Percentiles rank a stretch among this genome's conserved stretches.
Evolutionary conservation across 2,888 invertebrate species (phyloP).

Genomic region (Laothoe populi): DNA sequence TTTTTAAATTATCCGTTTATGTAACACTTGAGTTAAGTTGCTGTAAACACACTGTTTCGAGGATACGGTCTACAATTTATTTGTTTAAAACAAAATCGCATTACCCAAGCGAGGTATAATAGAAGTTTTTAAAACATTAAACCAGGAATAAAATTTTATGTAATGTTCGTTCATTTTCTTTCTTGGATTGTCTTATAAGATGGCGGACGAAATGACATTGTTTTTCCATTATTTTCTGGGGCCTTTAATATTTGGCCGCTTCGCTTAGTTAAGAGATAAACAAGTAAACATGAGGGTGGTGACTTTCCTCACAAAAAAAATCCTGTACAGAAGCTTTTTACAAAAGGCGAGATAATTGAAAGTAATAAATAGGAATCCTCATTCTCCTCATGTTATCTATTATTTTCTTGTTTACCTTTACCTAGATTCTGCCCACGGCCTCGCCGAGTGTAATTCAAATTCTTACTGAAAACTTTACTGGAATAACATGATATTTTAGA

Average conservation of each 20-base stretch:
- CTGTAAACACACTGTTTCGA: background rate
- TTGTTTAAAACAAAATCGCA: conserved; percentile 5
- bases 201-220: conserved; percentile 2
- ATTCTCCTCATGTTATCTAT: too few relatives aligned
- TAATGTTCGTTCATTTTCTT: conserved; percentile 7
- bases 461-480: too few relatives aligned
- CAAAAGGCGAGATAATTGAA: background rate
- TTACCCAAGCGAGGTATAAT: conserved; percentile 22
- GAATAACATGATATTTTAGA: too few relatives aligned
- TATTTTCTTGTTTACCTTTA: background rate
- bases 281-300: conserved; percentile 1
- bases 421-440: too few relatives aligned
- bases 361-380: background rate
- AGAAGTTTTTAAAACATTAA: conserved; percentile 18
- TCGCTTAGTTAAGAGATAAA: conserved; percentile 14
- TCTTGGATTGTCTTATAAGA: background rate
- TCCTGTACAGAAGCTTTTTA: background rate
- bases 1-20: background rate
- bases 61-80: background rate
- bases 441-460: too few relatives aligned
- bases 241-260: conserved; percentile 4
- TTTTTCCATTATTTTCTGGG: conserved; percentile 10
- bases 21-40: background rate
- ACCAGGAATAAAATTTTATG: conserved; percentile 11
- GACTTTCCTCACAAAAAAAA: background rate